A percentile compares a stretch with the other conserved stretches of the same genome.
Evolutionary conservation across 2,797 vertebrate species (phyloP).

Genomic region (Eospalax fontanierii): DNA sequence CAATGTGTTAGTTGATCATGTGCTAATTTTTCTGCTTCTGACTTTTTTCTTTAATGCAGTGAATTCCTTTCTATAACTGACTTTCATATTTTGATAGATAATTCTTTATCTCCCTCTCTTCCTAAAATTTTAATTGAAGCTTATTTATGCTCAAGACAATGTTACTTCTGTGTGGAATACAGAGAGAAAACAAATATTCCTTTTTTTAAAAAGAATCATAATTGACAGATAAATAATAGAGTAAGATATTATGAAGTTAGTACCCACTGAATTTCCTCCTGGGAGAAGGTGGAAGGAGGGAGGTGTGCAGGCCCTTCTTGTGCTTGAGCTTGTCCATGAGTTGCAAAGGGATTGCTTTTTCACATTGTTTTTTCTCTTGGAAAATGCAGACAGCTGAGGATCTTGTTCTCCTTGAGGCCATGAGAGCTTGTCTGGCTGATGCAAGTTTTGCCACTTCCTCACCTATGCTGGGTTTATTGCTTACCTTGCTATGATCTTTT

Average conservation of each 20-base stretch:
- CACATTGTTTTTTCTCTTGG: background rate
- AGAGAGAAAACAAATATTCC: background rate
- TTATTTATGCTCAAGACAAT: background rate
- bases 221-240: background rate
- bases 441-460: background rate
- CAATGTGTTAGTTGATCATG: conserved; percentile 12
- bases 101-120: background rate
- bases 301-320: background rate
- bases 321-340: background rate
- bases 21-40: background rate
- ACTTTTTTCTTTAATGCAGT: background rate
- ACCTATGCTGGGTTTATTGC: background rate
- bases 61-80: conserved; percentile 10
- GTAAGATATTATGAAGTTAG: background rate
- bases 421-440: background rate
- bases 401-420: background rate
- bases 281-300: background rate
- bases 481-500: background rate
- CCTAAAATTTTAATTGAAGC: background rate
- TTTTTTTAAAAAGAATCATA: background rate
- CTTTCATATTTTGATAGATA: conserved; percentile 7
- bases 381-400: background rate
- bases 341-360: background rate
- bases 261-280: background rate
- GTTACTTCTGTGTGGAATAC: conserved; percentile 14